A percentile compares a stretch with the other conserved stretches of the same genome.
These are phyloP conservation scores for Diarsia brunnea DNA, from an alignment of 2,888 invertebrate species.

Conservation along the genomic window DNA sequence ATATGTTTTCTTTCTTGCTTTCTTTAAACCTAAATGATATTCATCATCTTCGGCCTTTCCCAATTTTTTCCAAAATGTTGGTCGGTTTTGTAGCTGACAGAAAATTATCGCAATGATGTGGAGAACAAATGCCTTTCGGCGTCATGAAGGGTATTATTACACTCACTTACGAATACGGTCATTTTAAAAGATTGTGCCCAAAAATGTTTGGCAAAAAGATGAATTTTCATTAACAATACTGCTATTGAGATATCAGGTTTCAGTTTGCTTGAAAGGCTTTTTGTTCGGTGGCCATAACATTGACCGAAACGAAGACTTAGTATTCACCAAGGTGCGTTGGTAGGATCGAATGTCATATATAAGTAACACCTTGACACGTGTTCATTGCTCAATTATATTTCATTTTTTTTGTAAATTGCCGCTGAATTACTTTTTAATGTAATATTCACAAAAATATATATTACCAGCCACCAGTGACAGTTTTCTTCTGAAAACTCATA, in stretches of 20 bases:
- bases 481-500: too few species aligned
- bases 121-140: too few species aligned
- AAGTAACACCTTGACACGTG: neutral
- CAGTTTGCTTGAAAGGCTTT: conserved; percentile 40
- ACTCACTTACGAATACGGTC: neutral
- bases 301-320: conserved; percentile 35
- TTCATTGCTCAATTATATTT: too few species aligned
- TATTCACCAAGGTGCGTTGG: conserved; percentile 13
- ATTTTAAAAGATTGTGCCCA: neutral
- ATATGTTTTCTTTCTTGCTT: too few species aligned
- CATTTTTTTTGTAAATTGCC: too few species aligned
- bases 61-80: neutral
- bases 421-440: too few species aligned
- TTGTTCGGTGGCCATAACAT: conserved; percentile 15
- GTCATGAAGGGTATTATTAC: too few species aligned
- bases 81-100: neutral
- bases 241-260: conserved; percentile 22
- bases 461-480: too few species aligned
- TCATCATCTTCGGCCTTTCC: neutral
- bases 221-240: neutral
- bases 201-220: neutral
- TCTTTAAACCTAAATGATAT: too few species aligned
- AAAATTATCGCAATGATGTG: too few species aligned
- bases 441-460: too few species aligned
- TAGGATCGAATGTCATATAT: conserved; percentile 4